These are phyloP conservation scores for Episyrphus balteatus DNA, from an alignment of 1,140 invertebrate genomes.

Conservation along the genomic window DNA sequence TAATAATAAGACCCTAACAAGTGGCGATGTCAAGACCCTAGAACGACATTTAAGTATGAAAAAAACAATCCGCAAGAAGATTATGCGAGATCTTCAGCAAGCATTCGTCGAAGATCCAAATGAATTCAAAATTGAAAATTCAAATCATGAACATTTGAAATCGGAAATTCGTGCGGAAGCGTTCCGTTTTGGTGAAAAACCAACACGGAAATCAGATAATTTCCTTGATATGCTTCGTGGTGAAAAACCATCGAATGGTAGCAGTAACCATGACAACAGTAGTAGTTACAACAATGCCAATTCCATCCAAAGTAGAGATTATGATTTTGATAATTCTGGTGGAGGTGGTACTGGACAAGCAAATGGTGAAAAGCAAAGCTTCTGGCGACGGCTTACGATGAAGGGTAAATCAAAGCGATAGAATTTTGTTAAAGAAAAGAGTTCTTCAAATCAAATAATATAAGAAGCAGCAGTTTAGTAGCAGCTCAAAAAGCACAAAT, in stretches of 20 bases:
- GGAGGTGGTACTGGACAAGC: slow-evolving; percentile 12
- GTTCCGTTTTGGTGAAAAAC: slow-evolving; percentile 51
- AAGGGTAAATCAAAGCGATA: slow-evolving; percentile 60
- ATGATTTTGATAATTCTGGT: slow-evolving; percentile 35
- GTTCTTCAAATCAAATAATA: too few relatives aligned
- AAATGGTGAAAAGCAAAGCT: slow-evolving; percentile 50
- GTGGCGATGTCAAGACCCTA: slow-evolving; percentile 61
- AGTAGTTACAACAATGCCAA: slow-evolving; percentile 41
- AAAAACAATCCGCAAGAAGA: slow-evolving; percentile 74
- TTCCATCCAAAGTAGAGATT: slow-evolving; percentile 23
- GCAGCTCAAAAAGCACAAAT: too few relatives aligned
- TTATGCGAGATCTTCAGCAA: slow-evolving; percentile 68
- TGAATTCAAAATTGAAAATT: slow-evolving; percentile 56
- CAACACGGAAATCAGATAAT: slow-evolving; percentile 27
- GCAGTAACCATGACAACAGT: slow-evolving; percentile 44
- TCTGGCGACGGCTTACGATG: slow-evolving; percentile 61
- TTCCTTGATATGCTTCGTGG: slow-evolving; percentile 58
- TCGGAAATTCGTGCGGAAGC: slow-evolving; percentile 55
- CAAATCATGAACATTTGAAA: slow-evolving; percentile 53
- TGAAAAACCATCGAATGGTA: slow-evolving; percentile 37
- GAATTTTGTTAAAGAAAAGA: slow-evolving; percentile 14
- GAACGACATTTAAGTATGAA: slow-evolving; percentile 77
- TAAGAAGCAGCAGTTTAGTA: too few relatives aligned
- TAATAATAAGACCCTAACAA: slow-evolving; percentile 49
- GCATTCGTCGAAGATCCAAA: slow-evolving; percentile 64